These are phyloP conservation scores for Luehdorfia chinensis DNA, from an alignment of 1,140 invertebrate species.

Conservation along the genomic window DNA sequence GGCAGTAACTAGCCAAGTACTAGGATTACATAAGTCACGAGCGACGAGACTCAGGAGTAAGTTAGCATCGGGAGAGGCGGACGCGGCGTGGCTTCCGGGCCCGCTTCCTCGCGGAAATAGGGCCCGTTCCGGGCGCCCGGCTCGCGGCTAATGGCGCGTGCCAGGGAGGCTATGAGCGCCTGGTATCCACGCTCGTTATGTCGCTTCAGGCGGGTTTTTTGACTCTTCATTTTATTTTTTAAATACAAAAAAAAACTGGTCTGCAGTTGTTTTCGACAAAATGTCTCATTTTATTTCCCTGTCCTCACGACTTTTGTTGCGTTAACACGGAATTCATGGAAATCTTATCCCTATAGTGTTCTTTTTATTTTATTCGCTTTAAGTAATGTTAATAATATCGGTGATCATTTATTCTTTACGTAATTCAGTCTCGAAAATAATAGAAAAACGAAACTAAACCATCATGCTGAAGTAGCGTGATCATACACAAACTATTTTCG, in stretches of 20 bases:
- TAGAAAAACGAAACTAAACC: no score
- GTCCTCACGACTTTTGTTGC: no score
- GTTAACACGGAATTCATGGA: no score
- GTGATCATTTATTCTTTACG: no score
- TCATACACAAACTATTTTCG: no score
- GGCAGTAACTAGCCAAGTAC: slow-evolving; percentile 39
- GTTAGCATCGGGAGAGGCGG: slow-evolving; percentile 29
- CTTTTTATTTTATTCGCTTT: no score
- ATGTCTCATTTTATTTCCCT: no score
- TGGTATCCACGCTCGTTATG: slow-evolving; percentile 45
- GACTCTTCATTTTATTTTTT: not conserved
- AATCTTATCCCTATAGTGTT: no score
- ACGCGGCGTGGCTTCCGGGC: slow-evolving; percentile 53
- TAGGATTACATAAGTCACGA: slow-evolving; percentile 44
- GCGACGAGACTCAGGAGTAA: slow-evolving; percentile 24
- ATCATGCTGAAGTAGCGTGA: no score
- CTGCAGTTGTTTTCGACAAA: no score
- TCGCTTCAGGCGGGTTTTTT: slow-evolving; percentile 1
- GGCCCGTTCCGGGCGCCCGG: slow-evolving; percentile 57
- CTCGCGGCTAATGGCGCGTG: slow-evolving; percentile 61
- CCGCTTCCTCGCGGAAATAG: slow-evolving; percentile 69
- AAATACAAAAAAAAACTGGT: slow-evolving; percentile 12
- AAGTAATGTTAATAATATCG: no score
- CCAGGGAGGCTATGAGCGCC: slow-evolving; percentile 60
- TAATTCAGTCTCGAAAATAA: no score